phyloP scores from a whole-genome alignment of 2,113 vertebrate genomes.

The Platichthys flesus region DNA sequence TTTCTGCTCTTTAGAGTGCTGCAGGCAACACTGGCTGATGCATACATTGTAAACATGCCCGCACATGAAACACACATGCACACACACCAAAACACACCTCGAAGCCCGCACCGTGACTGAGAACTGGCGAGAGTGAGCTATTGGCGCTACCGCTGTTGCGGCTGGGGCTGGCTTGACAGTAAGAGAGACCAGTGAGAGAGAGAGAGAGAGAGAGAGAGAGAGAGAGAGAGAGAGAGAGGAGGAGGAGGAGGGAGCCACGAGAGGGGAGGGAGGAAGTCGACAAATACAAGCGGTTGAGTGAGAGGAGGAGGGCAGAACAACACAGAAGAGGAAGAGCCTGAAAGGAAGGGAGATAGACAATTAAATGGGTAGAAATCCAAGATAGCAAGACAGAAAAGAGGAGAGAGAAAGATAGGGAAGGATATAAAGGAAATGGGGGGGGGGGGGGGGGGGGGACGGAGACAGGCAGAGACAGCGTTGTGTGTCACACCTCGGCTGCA shows the following conservation, averaged over 20 bases:
- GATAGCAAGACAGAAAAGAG: conserved; percentile 62
- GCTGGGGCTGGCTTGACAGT: conserved; percentile 65
- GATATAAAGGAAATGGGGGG: conserved; percentile 6
- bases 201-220: conserved; percentile 18
- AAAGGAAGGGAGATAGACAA: conserved; percentile 69
- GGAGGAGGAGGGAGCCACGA: conserved; percentile 43
- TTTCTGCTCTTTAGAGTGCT: conserved; percentile 35
- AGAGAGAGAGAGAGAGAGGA: conserved; percentile 18
- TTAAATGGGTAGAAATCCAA: conserved; percentile 58
- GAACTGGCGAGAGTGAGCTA: conserved; percentile 61
- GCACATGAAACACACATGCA: conserved; percentile 17
- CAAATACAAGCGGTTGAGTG: conserved; percentile 56
- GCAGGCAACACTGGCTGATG: conserved; percentile 33
- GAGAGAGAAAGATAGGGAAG: conserved; percentile 34
- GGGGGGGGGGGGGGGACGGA: neutral
- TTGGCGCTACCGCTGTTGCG: conserved; percentile 53
- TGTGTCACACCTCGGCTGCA: conserved; percentile 71
- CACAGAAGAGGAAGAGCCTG: conserved; percentile 64
- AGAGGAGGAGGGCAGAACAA: conserved; percentile 40
- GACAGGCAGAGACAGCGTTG: conserved; percentile 36
- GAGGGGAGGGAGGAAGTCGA: conserved; percentile 57
- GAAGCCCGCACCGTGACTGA: conserved; percentile 65
- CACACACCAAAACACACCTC: conserved; percentile 37
- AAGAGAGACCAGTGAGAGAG: conserved; percentile 24
- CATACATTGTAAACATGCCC: conserved; percentile 38